Conservation (phyloP, 2,888 invertebrate species). For the Helobdella robusta region DNA sequence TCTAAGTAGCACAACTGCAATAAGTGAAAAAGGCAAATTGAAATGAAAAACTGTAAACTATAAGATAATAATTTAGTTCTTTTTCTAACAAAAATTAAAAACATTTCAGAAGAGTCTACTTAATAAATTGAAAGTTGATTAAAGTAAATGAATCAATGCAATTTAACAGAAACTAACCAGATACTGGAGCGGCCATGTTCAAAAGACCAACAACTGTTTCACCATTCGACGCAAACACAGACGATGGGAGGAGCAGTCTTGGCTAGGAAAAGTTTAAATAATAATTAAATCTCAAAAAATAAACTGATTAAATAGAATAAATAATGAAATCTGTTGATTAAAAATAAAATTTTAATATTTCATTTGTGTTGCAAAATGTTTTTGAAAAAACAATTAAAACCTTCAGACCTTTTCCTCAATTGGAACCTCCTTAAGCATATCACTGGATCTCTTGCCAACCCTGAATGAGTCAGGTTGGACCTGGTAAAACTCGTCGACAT, state of each 20-base stretch:
- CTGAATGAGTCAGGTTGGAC: slow-evolving; percentile 31
- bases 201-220: slow-evolving; percentile 76
- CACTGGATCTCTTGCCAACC: not conserved
- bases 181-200: slow-evolving; percentile 67
- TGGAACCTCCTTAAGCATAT: slow-evolving; percentile 12
- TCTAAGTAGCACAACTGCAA: too few species aligned
- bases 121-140: not conserved
- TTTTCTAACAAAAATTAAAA: not conserved
- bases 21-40: too few species aligned
- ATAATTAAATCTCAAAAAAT: not conserved
- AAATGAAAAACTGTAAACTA: too few species aligned
- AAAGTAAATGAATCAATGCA: not conserved
- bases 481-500: slow-evolving; percentile 36
- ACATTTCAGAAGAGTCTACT: not conserved
- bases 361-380: too few species aligned
- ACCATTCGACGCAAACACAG: slow-evolving; percentile 72
- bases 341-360: too few species aligned
- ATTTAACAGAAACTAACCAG: slow-evolving; percentile 50
- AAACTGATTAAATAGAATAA: too few species aligned
- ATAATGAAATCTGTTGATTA: not conserved
- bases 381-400: not conserved
- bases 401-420: slow-evolving; percentile 1
- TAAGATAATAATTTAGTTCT: not conserved
- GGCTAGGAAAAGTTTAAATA: too few species aligned
- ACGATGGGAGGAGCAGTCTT: slow-evolving; percentile 64